These are phyloP conservation scores for Hemithea aestivaria DNA, from an alignment of 2,888 invertebrate genomes.

Conservation along the genomic window DNA sequence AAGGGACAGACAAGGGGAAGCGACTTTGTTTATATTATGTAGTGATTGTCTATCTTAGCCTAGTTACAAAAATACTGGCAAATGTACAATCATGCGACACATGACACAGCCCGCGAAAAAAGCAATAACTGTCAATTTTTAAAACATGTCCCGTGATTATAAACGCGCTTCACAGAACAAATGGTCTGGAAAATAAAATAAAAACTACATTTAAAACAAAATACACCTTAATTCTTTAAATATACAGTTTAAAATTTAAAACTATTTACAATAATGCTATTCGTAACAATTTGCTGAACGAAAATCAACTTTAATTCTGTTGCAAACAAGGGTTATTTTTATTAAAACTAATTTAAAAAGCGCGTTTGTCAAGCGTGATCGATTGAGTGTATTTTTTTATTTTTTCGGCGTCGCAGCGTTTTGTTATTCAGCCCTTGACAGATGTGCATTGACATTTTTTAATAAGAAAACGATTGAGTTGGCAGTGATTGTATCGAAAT, in stretches of 20 bases:
- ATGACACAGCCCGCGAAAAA: no score
- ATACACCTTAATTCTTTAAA: background rate
- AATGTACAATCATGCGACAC: no score
- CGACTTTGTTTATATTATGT: no score
- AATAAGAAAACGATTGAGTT: constrained; percentile 1
- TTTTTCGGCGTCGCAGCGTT: constrained; percentile 11
- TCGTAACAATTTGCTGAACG: constrained; percentile 3
- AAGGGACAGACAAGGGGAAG: no score
- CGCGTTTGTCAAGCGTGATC: constrained; percentile 36
- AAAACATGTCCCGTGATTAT: constrained; percentile 16
- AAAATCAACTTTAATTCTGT: background rate
- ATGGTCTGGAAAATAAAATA: constrained; percentile 12
- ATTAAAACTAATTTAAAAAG: no score
- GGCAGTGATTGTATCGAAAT: background rate
- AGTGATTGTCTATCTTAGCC: no score
- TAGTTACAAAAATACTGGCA: no score
- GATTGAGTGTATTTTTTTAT: constrained; percentile 26
- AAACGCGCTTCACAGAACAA: constrained; percentile 13
- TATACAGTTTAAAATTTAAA: background rate
- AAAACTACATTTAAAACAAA: background rate
- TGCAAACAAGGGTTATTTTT: no score
- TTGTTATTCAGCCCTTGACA: constrained; percentile 2
- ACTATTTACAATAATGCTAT: constrained; percentile 6
- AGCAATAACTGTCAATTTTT: no score
- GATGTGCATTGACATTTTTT: constrained; percentile 5